These are phyloP conservation scores for Halichondria panicea DNA, from an alignment of 37 sponge, comb jelly and placozoan species.

Conservation along the genomic window DNA sequence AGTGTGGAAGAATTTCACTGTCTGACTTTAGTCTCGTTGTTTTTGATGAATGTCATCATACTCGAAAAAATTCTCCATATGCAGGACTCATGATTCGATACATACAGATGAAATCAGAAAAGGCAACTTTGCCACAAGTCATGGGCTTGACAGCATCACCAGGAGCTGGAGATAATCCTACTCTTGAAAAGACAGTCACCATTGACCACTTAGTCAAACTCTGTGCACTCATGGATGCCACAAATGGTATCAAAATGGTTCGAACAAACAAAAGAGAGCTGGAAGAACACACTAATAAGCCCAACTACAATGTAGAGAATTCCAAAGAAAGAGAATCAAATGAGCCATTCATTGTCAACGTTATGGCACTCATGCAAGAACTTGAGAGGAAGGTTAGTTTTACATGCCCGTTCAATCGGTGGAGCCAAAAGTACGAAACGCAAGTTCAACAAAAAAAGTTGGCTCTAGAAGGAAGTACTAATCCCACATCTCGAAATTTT, in stretches of 20 bases:
- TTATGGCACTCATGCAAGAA: slow-evolving; percentile 15
- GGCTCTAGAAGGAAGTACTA: slow-evolving; percentile 1
- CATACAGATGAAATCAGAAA: slow-evolving; percentile 3
- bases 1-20: slow-evolving; percentile 1
- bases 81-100: slow-evolving; percentile 51
- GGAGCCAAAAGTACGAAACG: slow-evolving; percentile 3
- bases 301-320: slow-evolving; percentile 1
- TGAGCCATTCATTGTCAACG: slow-evolving; percentile 11
- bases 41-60: slow-evolving; percentile 67
- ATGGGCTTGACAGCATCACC: slow-evolving; percentile 79
- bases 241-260: slow-evolving; percentile 49
- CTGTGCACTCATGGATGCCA: slow-evolving; percentile 69
- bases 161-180: slow-evolving; percentile 58
- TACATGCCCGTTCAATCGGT: not conserved
- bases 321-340: slow-evolving; percentile 5
- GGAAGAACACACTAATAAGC: slow-evolving; percentile 1
- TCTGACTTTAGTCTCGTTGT: slow-evolving; percentile 34
- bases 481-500: slow-evolving; percentile 9
- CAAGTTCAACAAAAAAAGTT: slow-evolving; percentile 11
- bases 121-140: slow-evolving; percentile 31
- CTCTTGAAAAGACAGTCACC: not conserved
- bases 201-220: slow-evolving; percentile 45
- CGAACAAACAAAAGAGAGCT: slow-evolving; percentile 24
- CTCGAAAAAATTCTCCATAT: slow-evolving; percentile 21
- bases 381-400: not conserved